Percentiles rank a stretch among this genome's conserved stretches.
Evolutionary conservation across 2,888 invertebrate species (phyloP).

Genomic region (Brenthis ino): DNA sequence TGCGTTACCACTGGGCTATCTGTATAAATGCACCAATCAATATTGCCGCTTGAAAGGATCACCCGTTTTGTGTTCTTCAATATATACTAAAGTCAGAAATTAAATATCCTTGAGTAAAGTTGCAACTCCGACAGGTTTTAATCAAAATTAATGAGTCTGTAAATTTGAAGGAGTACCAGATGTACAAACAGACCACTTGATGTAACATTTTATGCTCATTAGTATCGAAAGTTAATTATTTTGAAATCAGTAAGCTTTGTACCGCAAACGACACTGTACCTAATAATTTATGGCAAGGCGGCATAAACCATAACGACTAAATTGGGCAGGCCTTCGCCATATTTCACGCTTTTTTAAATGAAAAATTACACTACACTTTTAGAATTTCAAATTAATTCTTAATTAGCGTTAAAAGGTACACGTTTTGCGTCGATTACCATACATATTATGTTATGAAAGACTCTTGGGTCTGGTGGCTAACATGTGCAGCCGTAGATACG

Average conservation of each 20-base stretch:
- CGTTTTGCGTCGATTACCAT: neutral
- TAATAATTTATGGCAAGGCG: slow-evolving; percentile 22
- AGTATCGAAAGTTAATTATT: slow-evolving; percentile 11
- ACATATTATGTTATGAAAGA: neutral
- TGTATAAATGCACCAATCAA: too few species aligned
- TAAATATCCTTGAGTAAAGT: too few species aligned
- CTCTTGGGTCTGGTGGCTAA: too few species aligned
- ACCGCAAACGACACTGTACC: slow-evolving; percentile 18
- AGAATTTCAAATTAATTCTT: slow-evolving; percentile 16
- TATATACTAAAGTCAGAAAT: too few species aligned
- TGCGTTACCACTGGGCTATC: too few species aligned
- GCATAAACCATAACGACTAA: slow-evolving; percentile 26
- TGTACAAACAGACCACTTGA: too few species aligned
- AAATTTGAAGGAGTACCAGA: too few species aligned
- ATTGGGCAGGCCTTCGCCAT: slow-evolving; percentile 21
- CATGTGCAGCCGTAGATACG: too few species aligned
- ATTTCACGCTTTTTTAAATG: slow-evolving; percentile 23
- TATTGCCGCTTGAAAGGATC: too few species aligned
- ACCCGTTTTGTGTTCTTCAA: too few species aligned
- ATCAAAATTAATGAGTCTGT: too few species aligned
- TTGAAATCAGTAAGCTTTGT: slow-evolving; percentile 12
- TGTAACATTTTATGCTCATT: neutral
- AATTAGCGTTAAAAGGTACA: slow-evolving; percentile 9
- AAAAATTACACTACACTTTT: slow-evolving; percentile 22
- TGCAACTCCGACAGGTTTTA: too few species aligned